phyloP scores from a whole-genome alignment of 2,888 invertebrate species.

The Eudemis profundana region DNA sequence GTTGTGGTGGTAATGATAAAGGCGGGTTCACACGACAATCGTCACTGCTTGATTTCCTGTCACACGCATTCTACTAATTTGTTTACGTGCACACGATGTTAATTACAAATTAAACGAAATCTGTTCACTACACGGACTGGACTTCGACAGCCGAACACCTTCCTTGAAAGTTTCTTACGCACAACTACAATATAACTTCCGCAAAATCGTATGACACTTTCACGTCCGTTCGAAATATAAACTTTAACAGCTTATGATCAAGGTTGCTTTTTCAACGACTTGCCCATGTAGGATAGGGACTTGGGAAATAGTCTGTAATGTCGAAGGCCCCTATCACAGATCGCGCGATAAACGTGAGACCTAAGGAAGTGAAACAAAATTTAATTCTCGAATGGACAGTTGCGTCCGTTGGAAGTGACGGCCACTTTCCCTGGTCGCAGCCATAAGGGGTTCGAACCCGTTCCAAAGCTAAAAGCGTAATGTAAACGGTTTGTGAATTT shows the following conservation, averaged over 20 bases:
- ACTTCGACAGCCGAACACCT: constrained; percentile 31
- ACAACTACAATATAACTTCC: constrained; percentile 2
- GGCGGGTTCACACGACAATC: constrained; percentile 23
- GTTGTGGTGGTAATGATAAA: constrained; percentile 15
- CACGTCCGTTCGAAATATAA: background rate
- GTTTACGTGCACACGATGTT: constrained; percentile 31
- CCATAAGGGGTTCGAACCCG: constrained; percentile 39
- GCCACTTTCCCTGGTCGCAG: constrained; percentile 54
- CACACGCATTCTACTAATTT: constrained; percentile 30
- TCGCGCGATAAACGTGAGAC: constrained; percentile 58
- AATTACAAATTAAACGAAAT: constrained; percentile 24
- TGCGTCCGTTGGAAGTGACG: constrained; percentile 50
- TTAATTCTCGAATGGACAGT: constrained; percentile 47
- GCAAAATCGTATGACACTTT: constrained; percentile 5
- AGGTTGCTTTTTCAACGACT: background rate
- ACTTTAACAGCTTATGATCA: background rate
- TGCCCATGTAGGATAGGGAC: background rate
- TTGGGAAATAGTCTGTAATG: constrained; percentile 21
- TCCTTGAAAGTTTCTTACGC: constrained; percentile 42
- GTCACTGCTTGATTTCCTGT: constrained; percentile 24
- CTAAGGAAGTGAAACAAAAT: constrained; percentile 59
- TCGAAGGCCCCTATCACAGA: constrained; percentile 34
- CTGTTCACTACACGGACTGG: constrained; percentile 24
- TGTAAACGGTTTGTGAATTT: constrained; percentile 39
- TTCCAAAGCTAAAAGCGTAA: constrained; percentile 28